Conservation (phyloP, 2,797 vertebrate genomes). For the Tokudaia tokunoshimensis region DNA sequence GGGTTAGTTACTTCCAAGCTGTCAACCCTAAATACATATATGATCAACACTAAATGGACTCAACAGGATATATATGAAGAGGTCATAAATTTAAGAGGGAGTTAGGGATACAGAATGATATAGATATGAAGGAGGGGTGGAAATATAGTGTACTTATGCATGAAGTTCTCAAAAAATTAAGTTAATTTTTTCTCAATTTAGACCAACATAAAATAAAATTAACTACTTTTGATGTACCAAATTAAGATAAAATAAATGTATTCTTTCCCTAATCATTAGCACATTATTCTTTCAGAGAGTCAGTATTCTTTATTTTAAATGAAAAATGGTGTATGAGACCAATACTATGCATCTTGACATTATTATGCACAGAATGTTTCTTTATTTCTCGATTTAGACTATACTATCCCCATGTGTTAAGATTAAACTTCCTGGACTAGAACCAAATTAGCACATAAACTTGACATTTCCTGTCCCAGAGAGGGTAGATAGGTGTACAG, state of each 20-base stretch:
- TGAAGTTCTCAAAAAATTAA: background rate
- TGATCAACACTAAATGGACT: background rate
- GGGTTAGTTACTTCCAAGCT: background rate
- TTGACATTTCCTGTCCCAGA: constrained; percentile 32
- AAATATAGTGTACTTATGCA: background rate
- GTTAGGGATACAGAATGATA: background rate
- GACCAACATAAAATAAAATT: constrained; percentile 90
- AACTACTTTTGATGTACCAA: constrained; percentile 81
- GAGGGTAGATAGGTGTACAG: constrained; percentile 15
- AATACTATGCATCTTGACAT: constrained; percentile 49
- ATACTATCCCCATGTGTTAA: constrained; percentile 36
- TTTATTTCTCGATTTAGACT: constrained; percentile 33
- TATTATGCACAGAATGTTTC: constrained; percentile 58
- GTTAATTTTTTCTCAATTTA: constrained; percentile 77
- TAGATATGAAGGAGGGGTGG: background rate
- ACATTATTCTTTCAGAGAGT: constrained; percentile 78
- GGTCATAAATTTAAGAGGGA: background rate
- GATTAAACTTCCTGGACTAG: background rate
- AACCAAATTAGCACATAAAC: constrained; percentile 22
- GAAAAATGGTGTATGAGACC: constrained; percentile 31
- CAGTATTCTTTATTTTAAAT: constrained; percentile 75
- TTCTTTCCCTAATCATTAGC: constrained; percentile 83
- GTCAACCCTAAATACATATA: background rate
- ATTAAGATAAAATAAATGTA: constrained; percentile 88
- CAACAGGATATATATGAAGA: background rate